phyloP scores from a whole-genome alignment of 2,113 vertebrate genomes.

The Cephalophus harveyi region DNA sequence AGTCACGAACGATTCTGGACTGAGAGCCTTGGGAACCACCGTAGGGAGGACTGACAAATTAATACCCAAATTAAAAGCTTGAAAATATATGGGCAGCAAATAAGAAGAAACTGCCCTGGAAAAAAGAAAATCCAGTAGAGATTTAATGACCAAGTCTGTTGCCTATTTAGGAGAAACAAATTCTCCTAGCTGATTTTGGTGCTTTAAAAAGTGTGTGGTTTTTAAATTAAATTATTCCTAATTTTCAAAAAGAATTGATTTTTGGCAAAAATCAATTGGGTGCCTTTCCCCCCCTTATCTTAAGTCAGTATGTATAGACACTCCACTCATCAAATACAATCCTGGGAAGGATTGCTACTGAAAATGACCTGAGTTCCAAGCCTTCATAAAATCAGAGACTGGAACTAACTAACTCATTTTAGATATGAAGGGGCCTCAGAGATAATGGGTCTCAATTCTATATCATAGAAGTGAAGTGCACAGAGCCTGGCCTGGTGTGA shows the following conservation, averaged over 20 bases:
- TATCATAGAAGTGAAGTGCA: background rate
- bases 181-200: background rate
- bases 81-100: background rate
- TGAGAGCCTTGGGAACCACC: background rate
- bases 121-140: background rate
- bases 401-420: background rate
- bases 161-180: background rate
- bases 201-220: conserved; percentile 32
- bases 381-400: background rate
- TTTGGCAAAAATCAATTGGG: background rate
- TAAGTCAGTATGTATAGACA: background rate
- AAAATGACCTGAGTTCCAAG: background rate
- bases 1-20: background rate
- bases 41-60: background rate
- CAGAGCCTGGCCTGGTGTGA: background rate
- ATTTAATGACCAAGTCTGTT: background rate
- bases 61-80: background rate
- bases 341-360: background rate
- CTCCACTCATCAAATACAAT: background rate
- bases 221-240: conserved; percentile 41
- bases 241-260: background rate
- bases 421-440: background rate
- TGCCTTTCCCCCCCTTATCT: too few relatives aligned
- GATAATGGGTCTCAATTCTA: background rate
- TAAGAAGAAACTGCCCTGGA: background rate